Percentiles rank a stretch among this genome's conserved stretches.
Conservation (phyloP, 2,888 invertebrate genomes). For the Mesoligia furuncula region DNA sequence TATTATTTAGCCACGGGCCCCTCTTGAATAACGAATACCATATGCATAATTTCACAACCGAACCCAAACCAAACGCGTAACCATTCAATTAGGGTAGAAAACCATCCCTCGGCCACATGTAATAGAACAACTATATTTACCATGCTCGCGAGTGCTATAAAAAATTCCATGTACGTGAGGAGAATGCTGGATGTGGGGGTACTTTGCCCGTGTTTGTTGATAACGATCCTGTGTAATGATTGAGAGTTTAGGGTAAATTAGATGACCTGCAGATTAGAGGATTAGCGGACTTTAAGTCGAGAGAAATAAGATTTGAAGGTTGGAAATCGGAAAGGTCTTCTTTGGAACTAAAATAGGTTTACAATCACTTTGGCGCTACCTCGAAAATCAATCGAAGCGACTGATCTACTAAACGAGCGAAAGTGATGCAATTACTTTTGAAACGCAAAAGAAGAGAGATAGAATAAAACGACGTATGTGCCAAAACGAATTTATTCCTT, state of each 20-base stretch:
- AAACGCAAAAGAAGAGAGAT: too few relatives aligned
- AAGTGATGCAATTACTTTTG: too few relatives aligned
- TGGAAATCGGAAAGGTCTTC: background rate
- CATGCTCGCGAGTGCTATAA: constrained; percentile 69
- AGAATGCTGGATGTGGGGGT: constrained; percentile 59
- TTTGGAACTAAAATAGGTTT: background rate
- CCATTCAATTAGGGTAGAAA: constrained; percentile 53
- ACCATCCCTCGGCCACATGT: constrained; percentile 44
- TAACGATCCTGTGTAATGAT: constrained; percentile 10
- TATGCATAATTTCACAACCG: background rate
- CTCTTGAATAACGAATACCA: too few relatives aligned
- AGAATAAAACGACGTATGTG: too few relatives aligned
- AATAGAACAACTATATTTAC: constrained; percentile 50
- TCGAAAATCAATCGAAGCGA: too few relatives aligned
- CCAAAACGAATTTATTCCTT: too few relatives aligned
- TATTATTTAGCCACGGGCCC: too few relatives aligned
- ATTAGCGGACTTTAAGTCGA: background rate
- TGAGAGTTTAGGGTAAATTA: background rate
- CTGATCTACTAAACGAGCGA: too few relatives aligned
- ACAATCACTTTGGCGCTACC: too few relatives aligned
- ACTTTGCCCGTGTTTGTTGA: constrained; percentile 21
- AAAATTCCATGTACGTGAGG: constrained; percentile 76
- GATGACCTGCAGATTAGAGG: background rate
- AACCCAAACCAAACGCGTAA: constrained; percentile 19
- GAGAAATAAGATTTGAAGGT: background rate